Evolutionary conservation across 2,797 vertebrate species (phyloP).

Genomic region (Philypnodon macrostomus): DNA sequence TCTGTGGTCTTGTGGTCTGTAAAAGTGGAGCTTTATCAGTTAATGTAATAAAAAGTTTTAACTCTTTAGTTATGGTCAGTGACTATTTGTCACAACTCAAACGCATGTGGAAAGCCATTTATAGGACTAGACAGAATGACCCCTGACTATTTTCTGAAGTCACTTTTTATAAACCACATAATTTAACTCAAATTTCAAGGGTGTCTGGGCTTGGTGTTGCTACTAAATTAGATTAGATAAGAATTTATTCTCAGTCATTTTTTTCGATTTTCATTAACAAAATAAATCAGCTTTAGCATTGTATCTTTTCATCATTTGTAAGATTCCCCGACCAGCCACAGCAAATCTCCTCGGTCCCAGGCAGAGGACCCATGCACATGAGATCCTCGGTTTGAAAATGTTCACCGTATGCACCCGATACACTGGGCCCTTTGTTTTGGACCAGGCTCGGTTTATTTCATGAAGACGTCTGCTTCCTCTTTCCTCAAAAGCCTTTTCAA

Average conservation of each 20-base stretch:
- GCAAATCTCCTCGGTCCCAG: constrained; percentile 37
- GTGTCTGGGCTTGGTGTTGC: no score
- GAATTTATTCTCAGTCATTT: no score
- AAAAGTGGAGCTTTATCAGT: not conserved
- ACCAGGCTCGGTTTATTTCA: constrained; percentile 43
- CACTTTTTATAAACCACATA: no score
- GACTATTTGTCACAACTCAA: not conserved
- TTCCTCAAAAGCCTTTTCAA: constrained; percentile 29
- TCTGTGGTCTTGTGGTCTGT: not conserved
- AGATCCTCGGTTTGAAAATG: constrained; percentile 50
- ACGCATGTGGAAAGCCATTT: no score
- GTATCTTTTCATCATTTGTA: constrained; percentile 47
- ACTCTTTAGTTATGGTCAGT: not conserved
- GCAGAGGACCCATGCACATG: constrained; percentile 33
- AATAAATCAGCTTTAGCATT: no score
- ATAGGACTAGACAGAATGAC: no score
- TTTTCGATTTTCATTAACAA: no score
- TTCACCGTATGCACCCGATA: constrained; percentile 38
- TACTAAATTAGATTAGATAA: no score
- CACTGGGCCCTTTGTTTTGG: constrained; percentile 57
- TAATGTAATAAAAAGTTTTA: not conserved
- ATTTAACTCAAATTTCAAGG: no score
- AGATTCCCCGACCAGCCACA: constrained; percentile 41
- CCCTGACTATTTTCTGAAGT: no score
- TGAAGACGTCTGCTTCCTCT: constrained; percentile 22